These are phyloP conservation scores for Galemys pyrenaicus DNA, from an alignment of 2,113 vertebrate genomes.

Conservation along the genomic window DNA sequence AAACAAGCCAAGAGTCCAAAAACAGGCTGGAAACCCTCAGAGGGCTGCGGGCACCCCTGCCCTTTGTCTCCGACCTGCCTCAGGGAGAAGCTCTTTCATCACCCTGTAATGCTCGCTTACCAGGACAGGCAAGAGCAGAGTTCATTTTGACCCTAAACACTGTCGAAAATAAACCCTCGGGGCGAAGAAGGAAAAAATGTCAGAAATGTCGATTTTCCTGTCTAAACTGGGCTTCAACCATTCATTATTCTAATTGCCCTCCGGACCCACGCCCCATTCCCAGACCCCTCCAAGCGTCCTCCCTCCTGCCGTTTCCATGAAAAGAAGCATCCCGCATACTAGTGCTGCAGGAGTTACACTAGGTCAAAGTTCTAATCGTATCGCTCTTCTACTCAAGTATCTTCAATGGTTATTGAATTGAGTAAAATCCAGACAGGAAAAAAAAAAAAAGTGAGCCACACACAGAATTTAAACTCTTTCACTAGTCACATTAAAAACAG, in stretches of 20 bases:
- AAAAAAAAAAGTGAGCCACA: neutral
- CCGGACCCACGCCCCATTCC: neutral
- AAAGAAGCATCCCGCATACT: neutral
- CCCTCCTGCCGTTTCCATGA: neutral
- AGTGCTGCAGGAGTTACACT: neutral
- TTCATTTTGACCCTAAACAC: conserved; percentile 35
- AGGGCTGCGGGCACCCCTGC: too few relatives aligned
- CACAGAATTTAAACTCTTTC: neutral
- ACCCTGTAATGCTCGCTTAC: neutral
- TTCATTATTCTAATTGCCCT: neutral
- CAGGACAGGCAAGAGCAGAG: neutral
- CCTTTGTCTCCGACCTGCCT: too few relatives aligned
- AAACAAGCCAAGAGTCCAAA: neutral
- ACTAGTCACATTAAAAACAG: neutral
- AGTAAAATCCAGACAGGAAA: neutral
- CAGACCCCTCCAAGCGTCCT: neutral
- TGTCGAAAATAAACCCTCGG: neutral
- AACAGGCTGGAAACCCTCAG: neutral
- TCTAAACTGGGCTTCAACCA: neutral
- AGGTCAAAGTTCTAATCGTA: neutral
- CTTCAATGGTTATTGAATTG: neutral
- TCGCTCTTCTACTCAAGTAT: neutral
- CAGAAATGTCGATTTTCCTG: conserved; percentile 67
- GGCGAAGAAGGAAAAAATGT: conserved; percentile 39
- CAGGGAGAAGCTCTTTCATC: too few relatives aligned